Conservation (phyloP, 2,797 vertebrate species). For the Zalophus californianus region DNA sequence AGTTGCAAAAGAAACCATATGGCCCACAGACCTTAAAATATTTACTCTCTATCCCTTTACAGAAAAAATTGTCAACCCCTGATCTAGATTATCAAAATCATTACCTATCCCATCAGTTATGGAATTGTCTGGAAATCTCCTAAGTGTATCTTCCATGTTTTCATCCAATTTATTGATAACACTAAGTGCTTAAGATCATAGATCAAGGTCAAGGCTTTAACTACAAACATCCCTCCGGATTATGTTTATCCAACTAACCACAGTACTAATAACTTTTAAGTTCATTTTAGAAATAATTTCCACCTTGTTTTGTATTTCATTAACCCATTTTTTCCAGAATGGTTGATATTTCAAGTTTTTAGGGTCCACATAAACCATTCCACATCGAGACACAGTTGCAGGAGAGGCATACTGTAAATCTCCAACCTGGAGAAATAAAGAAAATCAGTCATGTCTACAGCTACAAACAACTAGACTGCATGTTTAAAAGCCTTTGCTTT, state of each 20-base stretch:
- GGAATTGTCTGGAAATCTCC: not conserved
- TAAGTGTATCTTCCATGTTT: not conserved
- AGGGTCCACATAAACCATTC: constrained; percentile 99
- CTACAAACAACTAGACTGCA: too few species aligned
- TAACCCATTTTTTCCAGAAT: constrained; percentile 96
- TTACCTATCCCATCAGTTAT: not conserved
- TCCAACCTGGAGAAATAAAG: constrained; percentile 91
- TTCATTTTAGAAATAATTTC: not conserved
- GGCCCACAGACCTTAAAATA: not conserved
- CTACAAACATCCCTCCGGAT: not conserved
- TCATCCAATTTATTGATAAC: not conserved
- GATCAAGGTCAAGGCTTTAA: not conserved
- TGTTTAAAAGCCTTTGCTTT: not conserved
- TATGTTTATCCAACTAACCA: not conserved
- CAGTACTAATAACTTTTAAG: not conserved
- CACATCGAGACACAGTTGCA: constrained; percentile 97
- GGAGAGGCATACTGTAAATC: constrained; percentile 98
- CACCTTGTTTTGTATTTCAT: constrained; percentile 90
- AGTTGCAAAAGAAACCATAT: not conserved
- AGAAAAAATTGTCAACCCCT: not conserved
- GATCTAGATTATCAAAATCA: not conserved
- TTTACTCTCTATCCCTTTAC: too few species aligned
- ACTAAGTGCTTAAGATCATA: not conserved
- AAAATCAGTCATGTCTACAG: not conserved
- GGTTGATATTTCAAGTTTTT: constrained; percentile 96